Evolutionary conservation across 2,888 invertebrate species (phyloP).

Genomic region (Trissoscelio sp.): DNA sequence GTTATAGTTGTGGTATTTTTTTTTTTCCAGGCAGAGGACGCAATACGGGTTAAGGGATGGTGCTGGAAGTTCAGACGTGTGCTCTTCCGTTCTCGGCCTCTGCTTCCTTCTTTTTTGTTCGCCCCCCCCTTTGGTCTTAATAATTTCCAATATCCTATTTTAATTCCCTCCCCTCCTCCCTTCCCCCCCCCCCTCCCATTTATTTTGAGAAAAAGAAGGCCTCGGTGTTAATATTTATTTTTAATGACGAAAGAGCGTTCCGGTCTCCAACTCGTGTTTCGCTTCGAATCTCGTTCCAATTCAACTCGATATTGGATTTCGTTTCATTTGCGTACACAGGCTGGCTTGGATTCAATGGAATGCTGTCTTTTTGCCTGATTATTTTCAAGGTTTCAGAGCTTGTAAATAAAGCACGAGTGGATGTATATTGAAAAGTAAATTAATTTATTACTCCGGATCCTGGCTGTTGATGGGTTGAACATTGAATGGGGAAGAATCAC

Average conservation of each 20-base stretch:
- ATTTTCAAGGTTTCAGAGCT: conserved; percentile 15
- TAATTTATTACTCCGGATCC: conserved; percentile 21
- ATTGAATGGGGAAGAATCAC: conserved; percentile 2
- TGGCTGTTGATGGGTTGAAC: not conserved
- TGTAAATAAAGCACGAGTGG: conserved; percentile 13
- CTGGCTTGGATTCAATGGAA: conserved; percentile 51
- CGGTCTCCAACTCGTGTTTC: not conserved
- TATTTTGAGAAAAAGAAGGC: too few species aligned
- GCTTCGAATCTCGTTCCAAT: conserved; percentile 14
- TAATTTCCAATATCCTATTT: too few species aligned
- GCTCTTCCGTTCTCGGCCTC: too few species aligned
- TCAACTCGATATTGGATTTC: conserved; percentile 36
- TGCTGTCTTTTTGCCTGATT: conserved; percentile 28
- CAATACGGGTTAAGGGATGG: too few species aligned
- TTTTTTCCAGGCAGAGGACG: too few species aligned
- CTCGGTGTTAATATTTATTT: too few species aligned
- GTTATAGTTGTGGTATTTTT: too few species aligned
- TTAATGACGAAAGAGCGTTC: not conserved
- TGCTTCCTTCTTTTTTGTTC: too few species aligned
- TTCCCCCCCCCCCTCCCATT: too few species aligned
- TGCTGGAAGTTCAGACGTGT: too few species aligned
- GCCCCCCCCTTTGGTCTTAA: too few species aligned
- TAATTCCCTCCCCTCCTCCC: too few species aligned
- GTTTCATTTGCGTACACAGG: conserved; percentile 42
- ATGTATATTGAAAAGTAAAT: conserved; percentile 18